These are phyloP conservation scores for Drosophila santomea DNA, from an alignment of 1,140 invertebrate genomes.

Conservation along the genomic window DNA sequence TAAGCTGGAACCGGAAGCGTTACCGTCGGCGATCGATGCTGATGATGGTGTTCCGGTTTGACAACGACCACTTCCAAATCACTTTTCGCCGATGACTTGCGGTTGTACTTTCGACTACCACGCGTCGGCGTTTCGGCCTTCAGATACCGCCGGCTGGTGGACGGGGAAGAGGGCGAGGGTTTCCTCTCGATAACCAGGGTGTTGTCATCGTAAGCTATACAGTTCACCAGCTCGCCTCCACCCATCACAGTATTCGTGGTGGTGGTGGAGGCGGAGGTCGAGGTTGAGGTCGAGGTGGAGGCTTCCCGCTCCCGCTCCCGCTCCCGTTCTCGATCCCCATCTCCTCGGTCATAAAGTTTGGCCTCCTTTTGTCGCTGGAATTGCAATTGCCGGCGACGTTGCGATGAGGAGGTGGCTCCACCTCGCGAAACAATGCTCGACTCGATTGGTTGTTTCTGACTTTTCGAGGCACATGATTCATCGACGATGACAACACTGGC, in stretches of 20 bases:
- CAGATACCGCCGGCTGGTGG: constrained; percentile 60
- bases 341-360: constrained; percentile 70
- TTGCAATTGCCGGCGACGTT: constrained; percentile 68
- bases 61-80: constrained; percentile 67
- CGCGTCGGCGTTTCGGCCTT: constrained; percentile 69
- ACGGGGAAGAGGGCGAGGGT: constrained; percentile 65
- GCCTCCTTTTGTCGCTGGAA: constrained; percentile 71
- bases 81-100: constrained; percentile 60
- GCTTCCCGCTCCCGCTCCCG: background rate
- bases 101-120: constrained; percentile 72
- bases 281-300: constrained; percentile 8
- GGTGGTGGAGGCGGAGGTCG: constrained; percentile 10
- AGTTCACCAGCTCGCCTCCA: constrained; percentile 69
- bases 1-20: constrained; percentile 56
- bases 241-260: constrained; percentile 41
- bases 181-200: constrained; percentile 70
- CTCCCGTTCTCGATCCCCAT: constrained; percentile 26
- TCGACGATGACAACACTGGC: constrained; percentile 48
- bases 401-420: constrained; percentile 47
- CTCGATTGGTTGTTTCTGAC: constrained; percentile 16
- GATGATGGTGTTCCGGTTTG: constrained; percentile 65
- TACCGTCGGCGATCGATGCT: constrained; percentile 72
- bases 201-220: constrained; percentile 74
- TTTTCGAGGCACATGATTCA: constrained; percentile 66
- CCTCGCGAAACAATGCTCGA: constrained; percentile 21